Base-by-base conservation (phyloP, 2,888 invertebrate genomes). In the Pseudococcus jackbeardsleyi region DNA sequence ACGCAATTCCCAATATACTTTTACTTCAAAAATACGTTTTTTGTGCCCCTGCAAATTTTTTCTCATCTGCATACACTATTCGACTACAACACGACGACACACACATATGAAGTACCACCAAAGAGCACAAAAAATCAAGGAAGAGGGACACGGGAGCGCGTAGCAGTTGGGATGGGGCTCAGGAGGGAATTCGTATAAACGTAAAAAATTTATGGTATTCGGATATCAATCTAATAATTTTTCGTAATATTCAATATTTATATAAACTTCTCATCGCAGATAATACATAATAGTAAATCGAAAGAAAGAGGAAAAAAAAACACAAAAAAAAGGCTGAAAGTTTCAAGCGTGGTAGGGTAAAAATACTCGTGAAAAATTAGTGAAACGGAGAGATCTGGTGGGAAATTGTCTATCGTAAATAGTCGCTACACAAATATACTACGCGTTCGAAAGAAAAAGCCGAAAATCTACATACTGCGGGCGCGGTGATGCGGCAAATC, bases 181-280 rank as follows among this genome's bases (percentile, higher is more conserved):
- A 68, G 68, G 68, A 68, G 26, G 68, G 68, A 68, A 22, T 68
- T 22, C 11, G 11, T 68, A 68, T 68, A 68, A 68, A 68, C 68
- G 68, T 68, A 68, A 11, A 68, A 68, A 26, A 68, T 68, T 68
- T 12, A n/a, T n/a, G 54, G 15, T 54, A n/a, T n/a, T 54, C 54
- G n/a, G 26, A n/a, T n/a, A n/a, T n/a, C 11, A 26, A 26, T 11
- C 19, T 68, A 68, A 9, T 54, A 54, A 54, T 54, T 54, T 54
- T 50, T 50, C 48, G n/a, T n/a, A n/a, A n/a, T 17, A 15, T 50
- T 50, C 6, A n/a, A 6, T 15, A 54, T 54, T n/a, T 54, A 42
- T 50, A 15, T 3, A 17, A 54, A 54, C n/a, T 12, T 54, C n/a
- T 54, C n/a, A 54, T 54, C 54, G 54, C 54, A 54, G 26, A 33